Base-by-base conservation (phyloP, 2,888 invertebrate species). In the Eucera pruinosa region DNA sequence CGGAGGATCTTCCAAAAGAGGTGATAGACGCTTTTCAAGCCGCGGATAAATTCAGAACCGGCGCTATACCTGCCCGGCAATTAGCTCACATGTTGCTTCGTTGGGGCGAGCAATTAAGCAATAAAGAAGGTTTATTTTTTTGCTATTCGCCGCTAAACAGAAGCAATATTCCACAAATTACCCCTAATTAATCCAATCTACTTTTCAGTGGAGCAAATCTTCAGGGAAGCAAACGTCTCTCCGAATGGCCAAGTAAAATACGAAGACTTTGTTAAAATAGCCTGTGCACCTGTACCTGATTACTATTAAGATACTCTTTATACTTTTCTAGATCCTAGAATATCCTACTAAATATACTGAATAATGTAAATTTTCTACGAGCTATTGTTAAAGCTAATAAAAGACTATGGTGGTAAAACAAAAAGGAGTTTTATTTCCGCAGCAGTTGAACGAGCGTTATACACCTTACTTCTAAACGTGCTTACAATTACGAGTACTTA, bases 231-330 rank as follows among this genome's bases (percentile, higher is more conserved):
- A 0, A 98, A 98, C 90, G 97, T 98, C 0, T 94, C 95, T 0
- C 95, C 95, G 55, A 96, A 94, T 83, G 97, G 97, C 2, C 94
- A 95, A 57, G 97, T 98, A 0, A 95, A 96, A n/a, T 98, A 98
- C 87, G 96, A 97, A 84, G 98, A 98, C 90, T 98, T 98, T 91
- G 96, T 98, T 0, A 97, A 97, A 93, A 97, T 98, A 84, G 96
- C 97, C 2, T 97, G 97, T 92, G 97, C 98, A 2, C 98, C 98
- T 0, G 97, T 97, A 4, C 98, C 98, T 0, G 98, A 98, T 92
- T 98, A 98, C 92, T 98, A 98, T 90, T 97, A 92, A 48, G 0
- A 57, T 4, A 33, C 3, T 47, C 15, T 62, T 30, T 23, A 39
- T 69, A 47, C 25, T 64, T 6, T 41, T 23, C 43, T 15, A 23